Percentiles rank a stretch among this genome's conserved stretches.
phyloP scores from a whole-genome alignment of 2,888 invertebrate genomes.

The Cabera pusaria region DNA sequence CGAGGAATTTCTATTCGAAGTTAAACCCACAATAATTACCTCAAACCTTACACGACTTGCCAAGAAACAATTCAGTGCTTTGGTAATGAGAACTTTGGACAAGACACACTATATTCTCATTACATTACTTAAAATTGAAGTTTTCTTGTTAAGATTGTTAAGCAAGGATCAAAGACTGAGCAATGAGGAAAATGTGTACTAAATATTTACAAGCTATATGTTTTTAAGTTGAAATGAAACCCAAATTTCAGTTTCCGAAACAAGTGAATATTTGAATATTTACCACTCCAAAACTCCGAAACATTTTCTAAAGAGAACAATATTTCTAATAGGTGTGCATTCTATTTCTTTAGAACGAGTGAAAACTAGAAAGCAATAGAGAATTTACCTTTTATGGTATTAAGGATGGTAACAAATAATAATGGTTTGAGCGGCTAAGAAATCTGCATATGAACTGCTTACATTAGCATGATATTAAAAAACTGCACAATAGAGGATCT shows the following conservation, averaged over 20 bases:
- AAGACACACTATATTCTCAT: conserved; percentile 1
- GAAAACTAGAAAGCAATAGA: conserved; percentile 28
- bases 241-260: conserved; percentile 7
- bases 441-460: conserved; percentile 28
- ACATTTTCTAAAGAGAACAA: conserved; percentile 14
- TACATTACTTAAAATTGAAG: too few species aligned
- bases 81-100: too few species aligned
- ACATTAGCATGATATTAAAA: conserved; percentile 18
- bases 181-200: conserved; percentile 5
- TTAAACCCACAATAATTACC: background rate
- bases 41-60: too few species aligned
- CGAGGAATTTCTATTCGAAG: background rate
- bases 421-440: conserved; percentile 19
- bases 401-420: conserved; percentile 28
- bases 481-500: background rate
- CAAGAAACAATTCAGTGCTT: too few species aligned
- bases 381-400: conserved; percentile 24
- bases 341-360: conserved; percentile 13
- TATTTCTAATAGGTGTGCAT: conserved; percentile 13
- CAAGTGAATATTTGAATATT: conserved; percentile 17
- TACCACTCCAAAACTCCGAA: conserved; percentile 4
- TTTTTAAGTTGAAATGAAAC: conserved; percentile 9
- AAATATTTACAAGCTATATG: conserved; percentile 10
- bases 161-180: conserved; percentile 1
- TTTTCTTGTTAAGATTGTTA: background rate